Evolutionary conservation across 1,140 invertebrate genomes (phyloP).

Genomic region (Pemphigus obesinymphae): DNA sequence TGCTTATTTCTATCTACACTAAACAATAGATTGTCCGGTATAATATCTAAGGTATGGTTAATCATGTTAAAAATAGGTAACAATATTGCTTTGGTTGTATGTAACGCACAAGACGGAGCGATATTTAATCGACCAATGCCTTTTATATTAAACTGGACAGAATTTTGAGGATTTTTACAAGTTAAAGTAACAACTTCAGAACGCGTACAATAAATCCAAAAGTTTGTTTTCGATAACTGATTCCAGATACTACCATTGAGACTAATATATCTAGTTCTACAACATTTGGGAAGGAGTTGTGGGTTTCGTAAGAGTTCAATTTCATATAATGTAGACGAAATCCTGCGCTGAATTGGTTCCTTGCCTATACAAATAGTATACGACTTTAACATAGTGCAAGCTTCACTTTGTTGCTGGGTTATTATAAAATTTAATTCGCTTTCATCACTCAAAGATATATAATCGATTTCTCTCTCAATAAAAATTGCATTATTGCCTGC

Average conservation of each 20-base stretch:
- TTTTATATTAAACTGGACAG: neutral
- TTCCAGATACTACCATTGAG: neutral
- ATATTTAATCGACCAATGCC: neutral
- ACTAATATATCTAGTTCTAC: neutral
- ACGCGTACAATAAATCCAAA: too few relatives aligned
- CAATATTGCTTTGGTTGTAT: neutral
- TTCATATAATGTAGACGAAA: neutral
- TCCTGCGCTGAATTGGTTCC: too few relatives aligned
- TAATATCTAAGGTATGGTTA: too few relatives aligned
- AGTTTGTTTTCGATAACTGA: neutral
- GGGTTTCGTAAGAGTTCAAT: neutral
- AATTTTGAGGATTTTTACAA: neutral
- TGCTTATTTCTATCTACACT: too few relatives aligned
- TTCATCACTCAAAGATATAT: too few relatives aligned
- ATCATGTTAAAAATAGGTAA: neutral
- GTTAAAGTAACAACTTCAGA: neutral
- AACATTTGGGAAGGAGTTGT: neutral
- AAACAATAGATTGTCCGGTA: too few relatives aligned
- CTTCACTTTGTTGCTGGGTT: neutral
- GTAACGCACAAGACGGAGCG: neutral
- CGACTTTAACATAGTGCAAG: neutral
- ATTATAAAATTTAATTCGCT: neutral
- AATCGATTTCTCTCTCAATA: neutral
- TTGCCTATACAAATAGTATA: neutral
- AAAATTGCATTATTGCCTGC: neutral